Base-by-base conservation (phyloP, 2,797 vertebrate species). In the Pachyuromys duprasi region DNA sequence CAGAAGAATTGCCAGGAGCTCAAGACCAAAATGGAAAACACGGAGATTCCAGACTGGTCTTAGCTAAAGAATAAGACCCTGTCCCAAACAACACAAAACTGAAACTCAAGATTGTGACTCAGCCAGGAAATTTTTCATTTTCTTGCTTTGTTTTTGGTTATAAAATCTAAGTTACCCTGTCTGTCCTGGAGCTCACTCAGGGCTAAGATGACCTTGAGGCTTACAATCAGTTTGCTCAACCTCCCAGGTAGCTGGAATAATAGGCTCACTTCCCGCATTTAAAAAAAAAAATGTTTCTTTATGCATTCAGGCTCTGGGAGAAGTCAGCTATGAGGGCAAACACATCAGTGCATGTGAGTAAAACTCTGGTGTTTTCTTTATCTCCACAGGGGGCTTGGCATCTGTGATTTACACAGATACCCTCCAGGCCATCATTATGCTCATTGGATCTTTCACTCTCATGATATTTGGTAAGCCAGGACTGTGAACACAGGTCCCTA, bases 341-440 rank as follows among this genome's bases (percentile, higher is more conserved):
- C 3, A 28, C 13, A 26, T 53, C 15, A 49, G 6, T 9, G n/a
- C 13, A 0, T 36, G 3, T 28, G 55, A 20, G 87, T 96, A 65
- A 94, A 20, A 14, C 13, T 0, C 69, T 70, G 79, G 20, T 87
- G 45, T 83, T 93, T 93, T 69, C 88, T 96, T 91, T 96, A 69
- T 89, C 57, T 83, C 91, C 72, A 42, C 97, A 99, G 99, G 99
- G 97, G 99, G 99, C 74, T 96, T 99, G 94, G 99, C 99, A 67
- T 99, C 99, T 2, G 99, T 99, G 94, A 99, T 99, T 97, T 99
- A 99, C 98, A 99, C 99, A 13, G 99, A 99, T 97, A 99, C 99
- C 2, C 96, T 99, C 63, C 99, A 99, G 97, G 99, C 99, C 0
- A 3, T 99, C 96, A 99, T 99, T 98, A 99, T 99, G 99, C n/a